A percentile compares a stretch with the other conserved stretches of the same genome.
Conservation (phyloP, 1,140 invertebrate species). For the Drosophila obscura region DNA sequence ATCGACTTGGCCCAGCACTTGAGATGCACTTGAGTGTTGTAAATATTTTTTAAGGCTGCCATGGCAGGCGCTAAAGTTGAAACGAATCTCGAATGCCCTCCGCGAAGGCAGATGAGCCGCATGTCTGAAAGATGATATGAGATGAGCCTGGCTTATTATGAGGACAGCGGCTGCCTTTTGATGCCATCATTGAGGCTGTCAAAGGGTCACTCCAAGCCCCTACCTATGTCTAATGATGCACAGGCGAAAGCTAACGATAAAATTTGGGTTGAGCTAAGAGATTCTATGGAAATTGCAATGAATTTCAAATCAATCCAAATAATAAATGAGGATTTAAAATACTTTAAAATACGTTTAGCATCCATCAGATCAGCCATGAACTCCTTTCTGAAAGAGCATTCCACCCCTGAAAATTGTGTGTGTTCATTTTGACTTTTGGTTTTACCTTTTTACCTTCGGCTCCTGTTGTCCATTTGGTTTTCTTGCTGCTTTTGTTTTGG, state of each 20-base stretch:
- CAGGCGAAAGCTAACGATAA: conserved; percentile 25
- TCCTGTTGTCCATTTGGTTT: conserved; percentile 45
- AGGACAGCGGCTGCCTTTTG: conserved; percentile 58
- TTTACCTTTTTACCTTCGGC: conserved; percentile 48
- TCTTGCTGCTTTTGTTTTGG: conserved; percentile 29
- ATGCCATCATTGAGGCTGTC: conserved; percentile 48
- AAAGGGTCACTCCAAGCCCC: conserved; percentile 45
- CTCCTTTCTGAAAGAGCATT: conserved; percentile 23
- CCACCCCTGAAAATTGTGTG: conserved; percentile 47
- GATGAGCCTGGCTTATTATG: conserved; percentile 71
- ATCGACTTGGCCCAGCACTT: conserved; percentile 75
- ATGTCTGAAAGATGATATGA: conserved; percentile 6
- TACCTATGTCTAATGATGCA: conserved; percentile 31
- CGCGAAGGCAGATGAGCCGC: conserved; percentile 39
- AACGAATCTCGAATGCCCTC: conserved; percentile 71
- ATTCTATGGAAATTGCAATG: conserved; percentile 35
- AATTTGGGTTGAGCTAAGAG: conserved; percentile 30
- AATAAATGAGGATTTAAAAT: background rate
- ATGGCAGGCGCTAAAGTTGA: conserved; percentile 59
- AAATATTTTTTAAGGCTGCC: conserved; percentile 79
- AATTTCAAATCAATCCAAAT: background rate
- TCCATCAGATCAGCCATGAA: background rate
- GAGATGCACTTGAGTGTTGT: conserved; percentile 78
- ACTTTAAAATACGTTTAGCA: background rate
- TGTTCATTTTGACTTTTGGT: conserved; percentile 31